phyloP scores from a whole-genome alignment of 2,113 vertebrate genomes.

The Scatophagus argus region DNA sequence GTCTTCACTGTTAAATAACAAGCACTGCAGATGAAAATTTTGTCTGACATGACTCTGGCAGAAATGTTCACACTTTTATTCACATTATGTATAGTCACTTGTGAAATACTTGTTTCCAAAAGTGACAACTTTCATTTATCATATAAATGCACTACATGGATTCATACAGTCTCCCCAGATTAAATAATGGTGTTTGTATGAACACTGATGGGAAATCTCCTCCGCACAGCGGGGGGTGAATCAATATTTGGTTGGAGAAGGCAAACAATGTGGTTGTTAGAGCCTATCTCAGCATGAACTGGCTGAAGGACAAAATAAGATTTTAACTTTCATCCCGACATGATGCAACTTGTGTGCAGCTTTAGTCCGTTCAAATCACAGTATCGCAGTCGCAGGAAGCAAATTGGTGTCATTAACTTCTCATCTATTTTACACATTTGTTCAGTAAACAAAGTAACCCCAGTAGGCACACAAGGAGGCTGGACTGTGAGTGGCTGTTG shows the following conservation, averaged over 20 bases:
- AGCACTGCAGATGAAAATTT: no score
- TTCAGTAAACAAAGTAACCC: slow-evolving; percentile 23
- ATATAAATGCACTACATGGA: not conserved
- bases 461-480: not conserved
- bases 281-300: not conserved
- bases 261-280: slow-evolving; percentile 19
- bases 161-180: not conserved
- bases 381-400: not conserved
- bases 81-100: no score
- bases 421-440: slow-evolving; percentile 28
- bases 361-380: not conserved
- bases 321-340: not conserved
- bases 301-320: slow-evolving; percentile 6
- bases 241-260: slow-evolving; percentile 51
- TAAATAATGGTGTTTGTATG: slow-evolving; percentile 40
- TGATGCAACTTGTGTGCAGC: not conserved
- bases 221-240: slow-evolving; percentile 7
- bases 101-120: not conserved
- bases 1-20: no score
- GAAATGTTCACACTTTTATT: no score
- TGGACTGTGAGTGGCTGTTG: slow-evolving; percentile 11
- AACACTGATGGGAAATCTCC: slow-evolving; percentile 50
- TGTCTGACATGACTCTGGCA: no score
- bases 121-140: slow-evolving; percentile 16
- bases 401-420: slow-evolving; percentile 26